Conservation (phyloP, 2,113 vertebrate species). For the Tauraco erythrolophus region DNA sequence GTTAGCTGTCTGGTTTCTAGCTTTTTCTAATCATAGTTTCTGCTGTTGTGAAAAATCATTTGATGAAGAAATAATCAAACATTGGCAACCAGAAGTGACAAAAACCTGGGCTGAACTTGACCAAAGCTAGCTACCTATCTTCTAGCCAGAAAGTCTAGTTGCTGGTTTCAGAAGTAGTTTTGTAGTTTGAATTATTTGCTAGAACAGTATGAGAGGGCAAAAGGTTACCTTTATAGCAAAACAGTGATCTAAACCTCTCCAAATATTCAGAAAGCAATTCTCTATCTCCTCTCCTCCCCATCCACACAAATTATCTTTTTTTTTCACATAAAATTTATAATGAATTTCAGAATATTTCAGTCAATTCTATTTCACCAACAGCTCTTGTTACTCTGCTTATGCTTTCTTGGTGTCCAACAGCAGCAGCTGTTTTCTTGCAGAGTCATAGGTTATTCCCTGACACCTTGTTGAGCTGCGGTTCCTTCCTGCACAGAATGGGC, state of each 20-base stretch:
- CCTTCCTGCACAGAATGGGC: neutral
- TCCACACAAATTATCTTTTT: neutral
- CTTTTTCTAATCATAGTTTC: neutral
- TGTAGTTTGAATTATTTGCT: neutral
- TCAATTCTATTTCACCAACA: neutral
- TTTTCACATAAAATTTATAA: neutral
- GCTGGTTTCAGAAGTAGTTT: neutral
- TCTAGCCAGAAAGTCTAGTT: neutral
- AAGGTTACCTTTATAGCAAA: neutral
- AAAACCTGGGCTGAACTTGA: neutral
- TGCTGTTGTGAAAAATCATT: neutral
- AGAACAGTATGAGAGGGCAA: neutral
- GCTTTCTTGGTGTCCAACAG: neutral
- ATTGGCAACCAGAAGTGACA: neutral
- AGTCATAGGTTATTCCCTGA: neutral
- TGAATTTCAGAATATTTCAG: neutral
- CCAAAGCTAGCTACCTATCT: neutral
- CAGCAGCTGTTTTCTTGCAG: neutral
- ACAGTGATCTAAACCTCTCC: neutral
- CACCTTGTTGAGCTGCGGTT: neutral
- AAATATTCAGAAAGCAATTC: neutral
- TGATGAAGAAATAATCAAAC: neutral
- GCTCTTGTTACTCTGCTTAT: neutral
- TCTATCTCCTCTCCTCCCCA: accelerated
- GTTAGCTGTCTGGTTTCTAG: neutral